Percentiles rank a stretch among this genome's conserved stretches.
Evolutionary conservation across 2,113 vertebrate species (phyloP).

Genomic region (Limnothrissa miodon): DNA sequence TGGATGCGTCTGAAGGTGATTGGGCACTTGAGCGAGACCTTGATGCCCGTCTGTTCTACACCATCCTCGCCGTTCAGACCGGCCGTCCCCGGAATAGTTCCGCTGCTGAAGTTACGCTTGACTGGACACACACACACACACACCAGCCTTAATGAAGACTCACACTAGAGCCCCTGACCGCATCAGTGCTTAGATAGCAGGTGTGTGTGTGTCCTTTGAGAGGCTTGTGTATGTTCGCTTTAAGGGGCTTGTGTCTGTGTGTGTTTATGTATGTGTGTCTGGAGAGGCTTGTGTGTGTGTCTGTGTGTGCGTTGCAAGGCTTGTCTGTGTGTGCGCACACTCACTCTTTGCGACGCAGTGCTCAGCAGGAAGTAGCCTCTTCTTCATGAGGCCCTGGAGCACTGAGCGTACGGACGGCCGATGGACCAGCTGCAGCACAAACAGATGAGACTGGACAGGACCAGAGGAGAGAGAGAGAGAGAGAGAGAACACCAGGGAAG

Average conservation of each 20-base stretch:
- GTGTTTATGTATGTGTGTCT: neutral
- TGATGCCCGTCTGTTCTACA: conserved; percentile 94
- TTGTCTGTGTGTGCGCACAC: conserved; percentile 27
- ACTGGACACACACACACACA: conserved; percentile 59
- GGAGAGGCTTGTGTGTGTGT: neutral
- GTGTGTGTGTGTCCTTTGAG: no score
- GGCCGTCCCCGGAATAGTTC: conserved; percentile 87
- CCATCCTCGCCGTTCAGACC: conserved; percentile 92
- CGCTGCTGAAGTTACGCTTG: conserved; percentile 93
- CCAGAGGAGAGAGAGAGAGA: neutral
- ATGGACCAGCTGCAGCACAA: conserved; percentile 95
- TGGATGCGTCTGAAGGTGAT: conserved; percentile 97
- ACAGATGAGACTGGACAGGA: conserved; percentile 86
- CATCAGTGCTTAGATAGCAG: no score
- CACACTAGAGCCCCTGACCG: no score
- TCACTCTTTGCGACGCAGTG: conserved; percentile 97
- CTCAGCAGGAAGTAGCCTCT: conserved; percentile 89
- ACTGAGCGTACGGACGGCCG: conserved; percentile 90
- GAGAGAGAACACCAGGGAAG: neutral
- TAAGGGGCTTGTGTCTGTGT: neutral
- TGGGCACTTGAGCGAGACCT: conserved; percentile 94
- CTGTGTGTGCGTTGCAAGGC: conserved; percentile 12
- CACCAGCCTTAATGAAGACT: neutral
- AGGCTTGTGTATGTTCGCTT: no score
- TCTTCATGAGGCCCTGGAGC: conserved; percentile 94